phyloP scores from a whole-genome alignment of 1,140 invertebrate genomes.

The Aphelenchoides besseyi region DNA sequence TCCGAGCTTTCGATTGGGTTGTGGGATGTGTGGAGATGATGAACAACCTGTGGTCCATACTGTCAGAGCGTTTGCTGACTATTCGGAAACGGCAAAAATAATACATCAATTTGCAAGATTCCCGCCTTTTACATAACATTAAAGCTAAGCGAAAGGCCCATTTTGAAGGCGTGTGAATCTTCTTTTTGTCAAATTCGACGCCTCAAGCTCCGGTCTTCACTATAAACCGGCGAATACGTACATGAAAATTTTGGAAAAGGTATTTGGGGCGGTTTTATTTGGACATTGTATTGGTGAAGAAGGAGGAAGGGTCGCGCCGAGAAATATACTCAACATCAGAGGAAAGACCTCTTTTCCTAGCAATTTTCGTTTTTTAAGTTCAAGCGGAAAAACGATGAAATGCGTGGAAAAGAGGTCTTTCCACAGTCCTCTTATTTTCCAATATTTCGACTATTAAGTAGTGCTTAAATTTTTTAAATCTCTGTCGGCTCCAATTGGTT shows the following conservation, averaged over 20 bases:
- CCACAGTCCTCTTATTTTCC: constrained; percentile 1
- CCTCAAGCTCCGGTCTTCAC: not conserved
- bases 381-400: constrained; percentile 2
- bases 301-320: not conserved
- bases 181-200: constrained; percentile 18
- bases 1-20: no score
- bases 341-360: not conserved
- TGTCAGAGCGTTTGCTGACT: not conserved
- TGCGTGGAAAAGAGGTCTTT: constrained; percentile 14
- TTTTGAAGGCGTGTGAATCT: constrained; percentile 16
- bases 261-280: constrained; percentile 19
- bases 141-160: not conserved
- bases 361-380: constrained; percentile 17
- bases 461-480: constrained; percentile 12
- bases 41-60: not conserved
- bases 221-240: not conserved
- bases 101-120: constrained; percentile 6
- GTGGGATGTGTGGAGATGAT: not conserved
- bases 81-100: not conserved
- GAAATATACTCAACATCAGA: constrained; percentile 1
- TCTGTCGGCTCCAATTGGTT: no score
- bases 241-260: constrained; percentile 11
- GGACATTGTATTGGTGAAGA: constrained; percentile 16
- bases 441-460: constrained; percentile 14
- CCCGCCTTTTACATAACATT: constrained; percentile 19